Evolutionary conservation across 1,140 invertebrate species (phyloP), one percentile per base, ranked within the genome.

Genomic region (Ctenoplectra terminalis): DNA sequence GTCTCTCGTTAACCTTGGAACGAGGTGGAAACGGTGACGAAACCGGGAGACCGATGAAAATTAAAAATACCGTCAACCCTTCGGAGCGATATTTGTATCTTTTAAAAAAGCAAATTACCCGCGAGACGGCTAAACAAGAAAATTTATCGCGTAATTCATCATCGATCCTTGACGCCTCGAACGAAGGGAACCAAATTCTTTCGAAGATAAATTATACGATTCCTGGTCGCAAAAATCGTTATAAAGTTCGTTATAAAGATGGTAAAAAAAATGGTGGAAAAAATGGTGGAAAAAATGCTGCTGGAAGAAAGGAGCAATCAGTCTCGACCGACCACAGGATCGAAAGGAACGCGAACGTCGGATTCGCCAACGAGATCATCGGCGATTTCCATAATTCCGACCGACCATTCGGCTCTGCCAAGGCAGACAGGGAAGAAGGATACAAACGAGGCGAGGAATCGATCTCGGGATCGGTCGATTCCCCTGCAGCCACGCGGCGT

Each of bases 351-450:
- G 17, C 11, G 4, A 26, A 67, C 26, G 26, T 8, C 13, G 43
- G 9, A 23, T 40, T 29, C 40, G 17, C 2, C n/a, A 52, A 37
- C 23, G 46, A n/a, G 46, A 40, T 40, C n/a, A 1, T 15, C n/a
- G 26, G 0, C 26, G 52, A 58, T 72, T 60, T 58, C 52, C 70
- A 72, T 72, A 72, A 72, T 58, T 72, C 37, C 26, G 70, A 26
- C 1, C 67, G 29, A 20, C 26, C 29, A 31, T 31, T 15, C 20
- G 40, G 2, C 20, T 34, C 11, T 1, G 23, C n/a, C 1, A 6
- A 1, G 11, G 43, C 7, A 17, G 34, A 34, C 54, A 50, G 15
- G 26, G 17, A 70, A 43, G 43, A 15, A 54, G 37, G 17, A 46
- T 29, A 70, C 7, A 13, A 31, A 23, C 34, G 46, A 31, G 34